Base-by-base conservation (phyloP, 2,888 invertebrate species). In the Machimus atricapillus region DNA sequence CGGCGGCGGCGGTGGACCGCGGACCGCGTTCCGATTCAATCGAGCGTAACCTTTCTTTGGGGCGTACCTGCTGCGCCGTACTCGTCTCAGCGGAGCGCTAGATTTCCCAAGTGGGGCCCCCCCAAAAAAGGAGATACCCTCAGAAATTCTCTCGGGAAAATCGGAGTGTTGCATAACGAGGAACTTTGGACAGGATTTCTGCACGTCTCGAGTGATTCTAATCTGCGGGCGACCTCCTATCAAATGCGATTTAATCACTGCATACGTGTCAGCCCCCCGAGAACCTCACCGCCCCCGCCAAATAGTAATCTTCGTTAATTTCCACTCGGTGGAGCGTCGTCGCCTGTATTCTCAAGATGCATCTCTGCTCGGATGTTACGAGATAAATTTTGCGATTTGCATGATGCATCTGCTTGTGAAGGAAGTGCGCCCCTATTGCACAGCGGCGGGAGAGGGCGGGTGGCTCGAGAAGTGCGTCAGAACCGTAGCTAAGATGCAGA, bases 181-280 rank as follows among this genome's bases (percentile, higher is more conserved):
- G 23, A 66, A 66, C 66, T 66, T 66, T 23, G 66, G 23, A 66
- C 66, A 9, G 66, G 19, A 7, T 56, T 14, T 56, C 79, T 79
- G 79, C 79, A 79, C 79, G 79, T 79, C 66, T 27, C 27, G 66
- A 27, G 52, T 14, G 52, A 52, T 27, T 78, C 79, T 56, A 79
- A 79, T 79, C 79, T 79, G 52, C 31, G 79, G 27, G 52, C 52
- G 79, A 56, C 34, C 79, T 79, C 79, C 52, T 79, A 79, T 79
- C 52, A 79, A 79, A 79, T 46, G 79, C 52, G 79, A 79, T 79
- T 79, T 79, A 79, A 79, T 79, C 79, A 31, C 79, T 56, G 8
- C 52, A 52, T 79, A 79, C 52, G 52, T 79, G 79, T 79, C 79
- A 79, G 31, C 31, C 31, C 0, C 40, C 40, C 12, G 40, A 34